Conservation (phyloP, 2,888 invertebrate species). For the Epirrita christyi region DNA sequence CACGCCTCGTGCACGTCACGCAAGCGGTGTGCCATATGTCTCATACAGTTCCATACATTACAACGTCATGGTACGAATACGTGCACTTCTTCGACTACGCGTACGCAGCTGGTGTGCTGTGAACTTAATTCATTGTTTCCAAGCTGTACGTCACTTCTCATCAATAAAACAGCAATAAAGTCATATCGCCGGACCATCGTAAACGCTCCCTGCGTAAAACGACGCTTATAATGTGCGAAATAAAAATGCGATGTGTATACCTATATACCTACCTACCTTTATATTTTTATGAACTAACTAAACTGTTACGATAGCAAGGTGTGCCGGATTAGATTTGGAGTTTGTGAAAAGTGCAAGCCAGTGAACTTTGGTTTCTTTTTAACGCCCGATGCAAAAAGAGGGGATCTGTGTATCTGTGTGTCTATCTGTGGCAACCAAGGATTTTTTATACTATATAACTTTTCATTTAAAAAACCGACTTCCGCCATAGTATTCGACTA, state of each 20-base stretch:
- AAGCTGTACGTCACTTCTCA: constrained; percentile 43
- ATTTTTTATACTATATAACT: too few relatives aligned
- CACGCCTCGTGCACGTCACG: too few relatives aligned
- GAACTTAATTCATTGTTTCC: constrained; percentile 31
- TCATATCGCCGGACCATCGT: constrained; percentile 60
- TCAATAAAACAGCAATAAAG: constrained; percentile 68
- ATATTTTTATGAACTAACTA: constrained; percentile 57
- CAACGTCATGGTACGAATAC: too few relatives aligned
- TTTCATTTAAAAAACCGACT: too few relatives aligned
- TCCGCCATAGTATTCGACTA: too few relatives aligned
- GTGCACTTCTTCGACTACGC: too few relatives aligned
- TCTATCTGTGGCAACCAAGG: too few relatives aligned
- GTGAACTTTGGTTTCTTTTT: constrained; percentile 1
- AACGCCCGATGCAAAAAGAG: too few relatives aligned
- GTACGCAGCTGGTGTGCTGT: too few relatives aligned
- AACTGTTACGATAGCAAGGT: constrained; percentile 47
- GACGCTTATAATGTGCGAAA: constrained; percentile 69
- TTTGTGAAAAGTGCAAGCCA: neutral
- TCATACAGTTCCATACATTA: too few relatives aligned
- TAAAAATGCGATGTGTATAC: constrained; percentile 59
- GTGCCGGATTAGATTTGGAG: constrained; percentile 30
- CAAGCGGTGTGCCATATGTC: too few relatives aligned
- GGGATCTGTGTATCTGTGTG: too few relatives aligned
- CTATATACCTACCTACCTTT: constrained; percentile 64
- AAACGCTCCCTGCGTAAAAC: constrained; percentile 55